A percentile compares a stretch with the other conserved stretches of the same genome.
Conservation (phyloP, 2,797 vertebrate species). For the Mus caroli region DNA sequence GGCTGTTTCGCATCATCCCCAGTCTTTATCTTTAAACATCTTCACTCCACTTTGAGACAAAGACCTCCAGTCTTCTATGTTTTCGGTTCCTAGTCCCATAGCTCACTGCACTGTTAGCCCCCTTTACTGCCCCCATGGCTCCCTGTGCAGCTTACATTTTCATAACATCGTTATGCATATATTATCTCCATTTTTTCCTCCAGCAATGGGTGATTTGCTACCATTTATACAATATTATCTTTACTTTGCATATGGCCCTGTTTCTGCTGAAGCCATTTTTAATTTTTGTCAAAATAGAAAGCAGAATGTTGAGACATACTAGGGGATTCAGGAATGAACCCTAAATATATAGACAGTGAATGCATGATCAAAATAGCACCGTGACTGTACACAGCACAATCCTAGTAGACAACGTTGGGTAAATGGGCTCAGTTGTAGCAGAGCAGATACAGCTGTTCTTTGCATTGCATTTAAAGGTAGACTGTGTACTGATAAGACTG, state of each 20-base stretch:
- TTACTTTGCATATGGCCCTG: slow-evolving; percentile 3
- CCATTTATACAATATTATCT: not conserved
- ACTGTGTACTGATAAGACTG: not conserved
- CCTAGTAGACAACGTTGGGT: not conserved
- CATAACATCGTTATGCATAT: not conserved
- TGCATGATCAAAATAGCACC: not conserved
- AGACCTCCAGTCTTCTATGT: not conserved
- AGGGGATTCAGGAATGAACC: not conserved
- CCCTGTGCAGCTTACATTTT: not conserved
- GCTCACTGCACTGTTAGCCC: not conserved
- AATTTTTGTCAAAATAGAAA: not conserved
- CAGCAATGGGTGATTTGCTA: not conserved
- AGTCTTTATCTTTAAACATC: not conserved
- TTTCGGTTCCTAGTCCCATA: not conserved
- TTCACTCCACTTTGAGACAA: not conserved
- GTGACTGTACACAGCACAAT: too few species aligned
- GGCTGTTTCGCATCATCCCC: not conserved
- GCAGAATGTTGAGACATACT: not conserved
- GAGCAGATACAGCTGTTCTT: not conserved
- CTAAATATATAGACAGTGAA: not conserved
- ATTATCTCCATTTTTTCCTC: not conserved
- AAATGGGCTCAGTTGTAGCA: not conserved
- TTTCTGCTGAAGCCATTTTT: slow-evolving; percentile 48
- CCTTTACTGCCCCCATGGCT: not conserved
- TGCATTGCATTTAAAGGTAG: not conserved